Evolutionary conservation across 2,797 vertebrate species (phyloP).

Genomic region (Argya squamiceps): DNA sequence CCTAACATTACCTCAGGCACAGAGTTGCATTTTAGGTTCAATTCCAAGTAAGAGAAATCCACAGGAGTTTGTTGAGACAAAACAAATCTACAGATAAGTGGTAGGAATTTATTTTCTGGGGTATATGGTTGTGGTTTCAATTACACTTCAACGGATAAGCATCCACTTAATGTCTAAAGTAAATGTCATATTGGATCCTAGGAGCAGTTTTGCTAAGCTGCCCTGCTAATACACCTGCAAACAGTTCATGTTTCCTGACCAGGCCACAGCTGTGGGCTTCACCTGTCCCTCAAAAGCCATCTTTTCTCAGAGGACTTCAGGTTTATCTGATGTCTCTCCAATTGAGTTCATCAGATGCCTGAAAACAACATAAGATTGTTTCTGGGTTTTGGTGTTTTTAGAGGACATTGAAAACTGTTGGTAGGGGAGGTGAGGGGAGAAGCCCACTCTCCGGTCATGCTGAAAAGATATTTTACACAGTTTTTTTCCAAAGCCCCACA

Average conservation of each 20-base stretch:
- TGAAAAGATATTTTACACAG: background rate
- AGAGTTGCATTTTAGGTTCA: background rate
- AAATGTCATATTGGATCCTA: background rate
- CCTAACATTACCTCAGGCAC: background rate
- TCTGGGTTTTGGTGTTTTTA: background rate
- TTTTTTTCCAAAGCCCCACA: background rate
- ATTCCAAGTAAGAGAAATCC: background rate
- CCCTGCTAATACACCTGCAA: background rate
- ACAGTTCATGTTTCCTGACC: background rate
- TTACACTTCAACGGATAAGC: background rate
- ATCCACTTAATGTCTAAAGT: background rate
- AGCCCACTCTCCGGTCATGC: background rate
- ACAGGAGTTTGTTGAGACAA: background rate
- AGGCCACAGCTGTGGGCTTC: background rate
- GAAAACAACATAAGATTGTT: background rate
- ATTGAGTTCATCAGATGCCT: background rate
- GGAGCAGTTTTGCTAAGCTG: background rate
- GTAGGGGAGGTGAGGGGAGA: background rate
- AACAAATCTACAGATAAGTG: background rate
- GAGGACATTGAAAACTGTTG: background rate
- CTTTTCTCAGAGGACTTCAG: background rate
- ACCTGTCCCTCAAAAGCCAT: background rate
- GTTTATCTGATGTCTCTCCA: background rate
- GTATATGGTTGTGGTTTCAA: background rate
- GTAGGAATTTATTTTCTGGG: background rate